Base-by-base conservation (phyloP, 2,113 vertebrate species). In the Pseudorhombus dupliciocellatus region DNA sequence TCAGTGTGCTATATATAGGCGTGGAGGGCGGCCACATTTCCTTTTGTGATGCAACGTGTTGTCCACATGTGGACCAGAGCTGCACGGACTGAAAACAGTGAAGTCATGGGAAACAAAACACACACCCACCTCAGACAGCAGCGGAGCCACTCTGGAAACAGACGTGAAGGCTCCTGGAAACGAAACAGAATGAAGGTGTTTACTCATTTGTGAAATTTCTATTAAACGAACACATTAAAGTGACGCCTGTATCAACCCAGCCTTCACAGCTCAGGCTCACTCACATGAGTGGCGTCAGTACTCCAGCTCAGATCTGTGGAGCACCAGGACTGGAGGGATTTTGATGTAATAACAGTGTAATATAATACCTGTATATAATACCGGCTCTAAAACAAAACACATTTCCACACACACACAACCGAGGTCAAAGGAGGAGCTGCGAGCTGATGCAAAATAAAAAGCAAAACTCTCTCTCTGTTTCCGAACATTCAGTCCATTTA, bases 91-190 rank as follows among this genome's bases (percentile, higher is more conserved):
- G 73, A 79, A 69, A 80, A 61, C 72, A 77, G 66, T 82, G 75
- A 79, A 72, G 63, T 89, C 84, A 84, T 81, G 76, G 76, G 76
- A 77, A 78, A 67, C 53, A 51, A 71, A 82, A 56, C 16, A 69
- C 72, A 64, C 82, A 66, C 80, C 69, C 84, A 74, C 59, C 75
- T 63, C 61, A 42, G 58, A 67, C 26, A 2, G 15, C 16, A 65
- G 55, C n/a, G 1, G 1, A 26, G 54, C 40, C 22, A 40, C 50
- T 18, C n/a, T 53, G 66, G 50, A 70, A 70, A 66, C 48, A 74
- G 52, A 31, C 63, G 16, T 1, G 4, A 20, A 20, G 65, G n/a
- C 54, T 58, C 73, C 70, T 40, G 63, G 28, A 57, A 51, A 70
- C 18, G 37, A 72, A 24, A 75, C 6, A 73, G 16, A 65, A 22